Conservation (phyloP, 2,888 invertebrate species). For the Onthophagus sagittarius region DNA sequence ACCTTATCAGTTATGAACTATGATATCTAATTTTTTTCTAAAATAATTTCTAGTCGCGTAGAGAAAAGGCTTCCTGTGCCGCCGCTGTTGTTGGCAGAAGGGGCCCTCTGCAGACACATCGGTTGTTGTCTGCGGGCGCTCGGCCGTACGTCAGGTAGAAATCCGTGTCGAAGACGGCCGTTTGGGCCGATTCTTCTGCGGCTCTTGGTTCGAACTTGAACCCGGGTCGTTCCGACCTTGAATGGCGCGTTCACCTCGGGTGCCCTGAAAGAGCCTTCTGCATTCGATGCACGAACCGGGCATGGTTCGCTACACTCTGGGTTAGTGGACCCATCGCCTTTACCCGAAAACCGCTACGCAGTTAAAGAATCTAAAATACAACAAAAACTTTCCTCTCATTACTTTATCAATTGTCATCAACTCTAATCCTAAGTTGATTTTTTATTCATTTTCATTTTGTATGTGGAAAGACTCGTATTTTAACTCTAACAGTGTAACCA, state of each 20-base stretch:
- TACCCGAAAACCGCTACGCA: slow-evolving; percentile 18
- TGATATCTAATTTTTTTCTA: background rate
- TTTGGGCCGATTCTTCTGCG: background rate
- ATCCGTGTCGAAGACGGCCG: background rate
- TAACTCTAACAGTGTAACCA: no score
- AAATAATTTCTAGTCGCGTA: background rate
- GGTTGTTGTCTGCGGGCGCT: slow-evolving; percentile 32
- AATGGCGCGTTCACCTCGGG: slow-evolving; percentile 54
- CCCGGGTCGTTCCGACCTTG: slow-evolving; percentile 49
- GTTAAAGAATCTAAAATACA: background rate
- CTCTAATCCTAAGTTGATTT: no score
- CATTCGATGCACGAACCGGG: background rate
- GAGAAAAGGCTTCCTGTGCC: background rate
- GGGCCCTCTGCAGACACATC: slow-evolving; percentile 24
- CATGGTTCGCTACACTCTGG: slow-evolving; percentile 41
- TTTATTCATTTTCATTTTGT: no score
- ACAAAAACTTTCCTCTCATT: background rate
- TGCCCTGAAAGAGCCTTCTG: background rate
- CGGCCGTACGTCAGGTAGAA: slow-evolving; percentile 19
- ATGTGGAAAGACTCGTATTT: no score
- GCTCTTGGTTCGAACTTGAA: slow-evolving; percentile 36
- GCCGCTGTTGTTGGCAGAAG: background rate
- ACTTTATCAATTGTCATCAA: background rate
- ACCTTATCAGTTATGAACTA: no score
- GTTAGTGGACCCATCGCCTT: slow-evolving; percentile 35